These are phyloP conservation scores for Melanotaenia parkinsoni DNA, from an alignment of 2,797 vertebrate genomes.

Conservation along the genomic window DNA sequence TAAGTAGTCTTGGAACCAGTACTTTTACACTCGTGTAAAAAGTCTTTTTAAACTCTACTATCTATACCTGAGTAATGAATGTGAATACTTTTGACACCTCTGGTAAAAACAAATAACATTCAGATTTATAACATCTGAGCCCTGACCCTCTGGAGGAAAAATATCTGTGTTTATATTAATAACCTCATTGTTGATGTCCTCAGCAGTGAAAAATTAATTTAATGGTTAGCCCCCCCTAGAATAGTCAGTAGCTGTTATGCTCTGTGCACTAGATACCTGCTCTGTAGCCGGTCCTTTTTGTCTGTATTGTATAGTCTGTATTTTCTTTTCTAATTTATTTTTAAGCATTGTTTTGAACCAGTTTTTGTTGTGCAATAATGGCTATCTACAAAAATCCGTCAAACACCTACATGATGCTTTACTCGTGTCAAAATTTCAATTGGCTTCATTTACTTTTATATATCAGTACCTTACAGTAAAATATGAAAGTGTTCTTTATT, in stretches of 20 bases:
- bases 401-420: conserved; percentile 62
- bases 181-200: too few species aligned
- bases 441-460: too few species aligned
- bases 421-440: conserved; percentile 5
- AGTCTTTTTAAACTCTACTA: too few species aligned
- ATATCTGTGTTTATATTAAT: background rate
- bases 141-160: background rate
- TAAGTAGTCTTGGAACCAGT: too few species aligned
- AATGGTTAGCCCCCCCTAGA: background rate
- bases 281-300: background rate
- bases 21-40: too few species aligned
- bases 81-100: too few species aligned
- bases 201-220: background rate
- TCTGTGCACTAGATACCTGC: background rate
- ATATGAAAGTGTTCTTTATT: too few species aligned
- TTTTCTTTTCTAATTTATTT: background rate
- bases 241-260: background rate
- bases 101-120: background rate
- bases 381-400: conserved; percentile 64
- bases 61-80: too few species aligned
- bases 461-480: too few species aligned
- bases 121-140: background rate
- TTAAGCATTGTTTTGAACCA: background rate
- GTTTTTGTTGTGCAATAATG: background rate
- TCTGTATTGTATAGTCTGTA: conserved; percentile 5